These are phyloP conservation scores for Trachurus trachurus DNA, from an alignment of 2,797 vertebrate species.

Conservation along the genomic window DNA sequence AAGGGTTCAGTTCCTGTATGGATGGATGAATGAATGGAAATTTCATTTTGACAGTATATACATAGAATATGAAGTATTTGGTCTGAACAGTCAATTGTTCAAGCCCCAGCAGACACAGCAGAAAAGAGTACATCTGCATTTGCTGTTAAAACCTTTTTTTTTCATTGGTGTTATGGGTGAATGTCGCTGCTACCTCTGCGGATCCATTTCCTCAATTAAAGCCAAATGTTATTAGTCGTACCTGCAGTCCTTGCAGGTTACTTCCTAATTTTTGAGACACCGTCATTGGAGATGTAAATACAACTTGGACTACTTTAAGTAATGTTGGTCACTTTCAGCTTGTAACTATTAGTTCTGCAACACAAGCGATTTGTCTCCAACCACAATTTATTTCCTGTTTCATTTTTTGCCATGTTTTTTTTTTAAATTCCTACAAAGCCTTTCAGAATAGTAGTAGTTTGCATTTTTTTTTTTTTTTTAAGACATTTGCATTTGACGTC, in stretches of 20 bases:
- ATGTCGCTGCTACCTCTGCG: not conserved
- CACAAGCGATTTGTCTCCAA: not conserved
- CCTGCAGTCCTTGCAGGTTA: not conserved
- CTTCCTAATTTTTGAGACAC: not conserved
- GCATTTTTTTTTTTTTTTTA: too few relatives aligned
- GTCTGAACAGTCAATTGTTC: not conserved
- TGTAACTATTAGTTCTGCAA: not conserved
- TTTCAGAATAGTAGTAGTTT: too few relatives aligned
- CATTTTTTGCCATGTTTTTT: not conserved
- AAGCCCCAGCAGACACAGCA: not conserved
- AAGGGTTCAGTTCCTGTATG: not conserved
- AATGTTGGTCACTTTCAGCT: not conserved
- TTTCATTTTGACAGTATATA: constrained; percentile 4
- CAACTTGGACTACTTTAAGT: not conserved
- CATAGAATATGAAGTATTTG: constrained; percentile 13
- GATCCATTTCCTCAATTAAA: not conserved
- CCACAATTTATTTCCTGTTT: not conserved
- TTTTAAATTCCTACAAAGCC: not conserved
- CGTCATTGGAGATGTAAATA: not conserved
- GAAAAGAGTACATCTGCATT: constrained; percentile 16
- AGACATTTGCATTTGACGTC: too few relatives aligned
- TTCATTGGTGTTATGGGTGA: not conserved
- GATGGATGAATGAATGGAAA: constrained; percentile 24
- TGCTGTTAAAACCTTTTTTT: not conserved
- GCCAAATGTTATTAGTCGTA: not conserved